These are phyloP conservation scores for Pimpla rufipes DNA, from an alignment of 2,888 invertebrate species.

Conservation along the genomic window DNA sequence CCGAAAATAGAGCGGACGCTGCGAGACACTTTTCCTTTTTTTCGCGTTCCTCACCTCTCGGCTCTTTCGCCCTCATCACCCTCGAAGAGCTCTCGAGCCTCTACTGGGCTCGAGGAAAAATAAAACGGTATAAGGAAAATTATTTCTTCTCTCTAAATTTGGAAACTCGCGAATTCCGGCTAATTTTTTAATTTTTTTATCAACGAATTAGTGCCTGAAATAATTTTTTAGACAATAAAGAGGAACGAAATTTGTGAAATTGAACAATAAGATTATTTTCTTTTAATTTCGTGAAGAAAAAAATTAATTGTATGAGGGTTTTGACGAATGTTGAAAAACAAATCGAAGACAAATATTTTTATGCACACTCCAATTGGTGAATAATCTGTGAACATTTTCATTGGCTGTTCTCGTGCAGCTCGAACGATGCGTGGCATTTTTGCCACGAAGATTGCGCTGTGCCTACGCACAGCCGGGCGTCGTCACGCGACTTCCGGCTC, in stretches of 20 bases:
- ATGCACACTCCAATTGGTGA: background rate
- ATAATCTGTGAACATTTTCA: background rate
- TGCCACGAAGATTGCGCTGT: slow-evolving; percentile 33
- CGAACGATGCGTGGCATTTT: slow-evolving; percentile 21
- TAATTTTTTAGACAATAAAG: too few relatives aligned
- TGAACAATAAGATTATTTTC: background rate
- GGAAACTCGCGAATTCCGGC: slow-evolving; percentile 47
- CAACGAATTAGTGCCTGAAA: too few relatives aligned
- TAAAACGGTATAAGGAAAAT: slow-evolving; percentile 50
- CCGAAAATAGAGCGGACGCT: slow-evolving; percentile 74
- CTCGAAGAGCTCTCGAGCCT: too few relatives aligned
- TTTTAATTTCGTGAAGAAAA: background rate
- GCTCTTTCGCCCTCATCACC: slow-evolving; percentile 32
- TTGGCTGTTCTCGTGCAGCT: background rate
- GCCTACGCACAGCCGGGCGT: slow-evolving; percentile 45
- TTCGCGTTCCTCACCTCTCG: slow-evolving; percentile 36
- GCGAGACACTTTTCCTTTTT: slow-evolving; percentile 53
- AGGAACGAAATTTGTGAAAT: background rate
- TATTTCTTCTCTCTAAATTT: slow-evolving; percentile 30
- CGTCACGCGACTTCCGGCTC: slow-evolving; percentile 75
- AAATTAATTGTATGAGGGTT: background rate
- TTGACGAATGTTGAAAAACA: background rate
- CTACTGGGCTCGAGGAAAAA: slow-evolving; percentile 45
- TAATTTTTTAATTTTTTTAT: background rate
- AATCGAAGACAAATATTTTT: background rate